Evolutionary conservation across 2,797 vertebrate species (phyloP).

Genomic region (Anguilla marmorata): DNA sequence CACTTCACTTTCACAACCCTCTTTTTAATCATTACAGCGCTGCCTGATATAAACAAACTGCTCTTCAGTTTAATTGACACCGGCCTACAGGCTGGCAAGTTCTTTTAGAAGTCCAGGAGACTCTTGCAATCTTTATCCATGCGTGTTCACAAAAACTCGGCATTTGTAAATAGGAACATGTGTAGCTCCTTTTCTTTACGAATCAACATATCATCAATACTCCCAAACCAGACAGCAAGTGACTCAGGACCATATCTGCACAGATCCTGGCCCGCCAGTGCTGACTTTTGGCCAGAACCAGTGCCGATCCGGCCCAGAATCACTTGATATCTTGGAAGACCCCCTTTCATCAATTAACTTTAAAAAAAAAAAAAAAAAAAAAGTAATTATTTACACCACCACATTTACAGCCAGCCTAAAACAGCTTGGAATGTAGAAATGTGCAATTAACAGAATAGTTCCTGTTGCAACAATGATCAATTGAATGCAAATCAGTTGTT

Average conservation of each 20-base stretch:
- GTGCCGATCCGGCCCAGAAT: too few species aligned
- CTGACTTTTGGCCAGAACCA: too few species aligned
- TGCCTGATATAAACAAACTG: slow-evolving; percentile 6
- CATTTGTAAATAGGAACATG: not conserved
- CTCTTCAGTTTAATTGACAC: slow-evolving; percentile 7
- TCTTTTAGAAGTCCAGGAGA: not conserved
- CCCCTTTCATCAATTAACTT: too few species aligned
- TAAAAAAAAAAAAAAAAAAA: too few species aligned
- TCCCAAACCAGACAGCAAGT: not conserved
- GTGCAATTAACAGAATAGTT: not conserved
- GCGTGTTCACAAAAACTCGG: not conserved
- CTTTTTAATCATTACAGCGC: slow-evolving; percentile 5
- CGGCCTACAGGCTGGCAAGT: not conserved
- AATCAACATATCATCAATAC: not conserved
- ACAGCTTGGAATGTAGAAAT: not conserved
- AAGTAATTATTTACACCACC: not conserved
- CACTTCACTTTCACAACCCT: not conserved
- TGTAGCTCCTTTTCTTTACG: not conserved
- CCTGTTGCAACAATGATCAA: not conserved
- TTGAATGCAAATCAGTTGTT: not conserved
- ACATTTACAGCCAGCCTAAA: not conserved
- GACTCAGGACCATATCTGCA: too few species aligned
- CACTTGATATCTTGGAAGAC: too few species aligned
- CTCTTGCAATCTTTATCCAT: not conserved
- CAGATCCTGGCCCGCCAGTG: too few species aligned